A percentile compares a stretch with the other conserved stretches of the same genome.
These are phyloP conservation scores for Ypsolopha scabrella DNA, from an alignment of 2,888 invertebrate species.

Conservation along the genomic window DNA sequence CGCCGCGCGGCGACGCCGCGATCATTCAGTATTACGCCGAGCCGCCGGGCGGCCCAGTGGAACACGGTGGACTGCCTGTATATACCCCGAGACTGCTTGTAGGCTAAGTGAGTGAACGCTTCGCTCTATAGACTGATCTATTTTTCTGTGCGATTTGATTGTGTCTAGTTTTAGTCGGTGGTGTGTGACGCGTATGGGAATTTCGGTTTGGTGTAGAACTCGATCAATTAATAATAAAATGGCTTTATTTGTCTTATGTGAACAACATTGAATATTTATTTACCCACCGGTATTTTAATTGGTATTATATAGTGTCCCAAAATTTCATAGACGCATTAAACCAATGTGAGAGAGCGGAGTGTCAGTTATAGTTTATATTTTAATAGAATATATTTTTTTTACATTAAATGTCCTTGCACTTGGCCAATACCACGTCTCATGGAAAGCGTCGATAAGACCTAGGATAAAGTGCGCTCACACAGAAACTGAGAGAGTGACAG, in stretches of 20 bases:
- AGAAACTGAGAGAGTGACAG: too few species aligned
- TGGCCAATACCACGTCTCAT: too few species aligned
- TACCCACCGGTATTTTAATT: slow-evolving; percentile 70
- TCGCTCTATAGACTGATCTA: slow-evolving; percentile 63
- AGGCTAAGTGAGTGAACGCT: slow-evolving; percentile 59
- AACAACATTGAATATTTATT: slow-evolving; percentile 51
- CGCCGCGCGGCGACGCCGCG: slow-evolving; percentile 8
- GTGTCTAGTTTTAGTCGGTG: slow-evolving; percentile 42
- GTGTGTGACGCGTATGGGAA: slow-evolving; percentile 14
- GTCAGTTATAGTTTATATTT: too few species aligned
- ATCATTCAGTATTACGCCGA: slow-evolving; percentile 4
- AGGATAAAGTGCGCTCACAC: too few species aligned
- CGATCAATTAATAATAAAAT: slow-evolving; percentile 16
- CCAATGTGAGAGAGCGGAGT: too few species aligned
- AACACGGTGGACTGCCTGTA: slow-evolving; percentile 3
- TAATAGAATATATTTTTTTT: too few species aligned
- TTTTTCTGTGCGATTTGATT: slow-evolving; percentile 60
- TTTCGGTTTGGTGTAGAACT: slow-evolving; percentile 15
- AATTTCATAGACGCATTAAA: slow-evolving; percentile 47
- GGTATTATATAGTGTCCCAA: slow-evolving; percentile 53
- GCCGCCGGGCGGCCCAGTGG: slow-evolving; percentile 3
- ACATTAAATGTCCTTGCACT: too few species aligned
- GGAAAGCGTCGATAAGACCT: too few species aligned
- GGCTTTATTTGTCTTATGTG: slow-evolving; percentile 33
- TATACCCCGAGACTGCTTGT: slow-evolving; percentile 44